Evolutionary conservation across 2,888 invertebrate species (phyloP), one percentile per base, ranked within the genome.

Genomic region (Hyppa rectilinea): DNA sequence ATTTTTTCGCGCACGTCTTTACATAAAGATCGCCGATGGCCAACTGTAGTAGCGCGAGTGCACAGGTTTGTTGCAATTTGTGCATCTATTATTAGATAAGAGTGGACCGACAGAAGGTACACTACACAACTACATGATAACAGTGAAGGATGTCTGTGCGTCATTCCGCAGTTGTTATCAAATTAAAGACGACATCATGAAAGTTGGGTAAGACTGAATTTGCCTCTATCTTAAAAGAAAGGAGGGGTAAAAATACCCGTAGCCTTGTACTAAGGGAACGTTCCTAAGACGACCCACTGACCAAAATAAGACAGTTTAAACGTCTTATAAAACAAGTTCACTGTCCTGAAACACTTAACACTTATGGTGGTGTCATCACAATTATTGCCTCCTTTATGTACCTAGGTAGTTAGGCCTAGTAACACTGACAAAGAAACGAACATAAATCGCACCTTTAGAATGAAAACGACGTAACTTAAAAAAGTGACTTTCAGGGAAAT

Each of bases 1-100:
- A 82, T 77, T 60, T 77, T 60, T 60, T 77, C 23, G 26, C 67
- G 61, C 63, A 52, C 81, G 78, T 85, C 79, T 78, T 70, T 61
- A 47, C 73, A 45, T 58, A 38, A 59, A 67, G 77, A 61, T 56
- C 52, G 20, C 65, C 66, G 6, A 47, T 47, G 62, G 50, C 43
- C 50, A 70, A 87, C 87, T 83, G 66, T 60, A 53, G 36, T 43
- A 43, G 2, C 26, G 40, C 34, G 64, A 81, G 72, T 73, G 29
- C 36, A 49, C 29, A 50, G 17, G 10, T 77, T 61, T n/a, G 63
- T 47, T 43, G 71, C 76, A 81, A 80, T 78, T 67, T 76, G 75
- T 73, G 45, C 75, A 71, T 77, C 68, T 74, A 78, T 78, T 82
- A 76, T 76, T 71, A 70, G 75, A 58, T 47, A 36, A 63, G 62